Percentiles rank a stretch among this genome's conserved stretches.
phyloP scores from a whole-genome alignment of 1,140 invertebrate genomes.

The Listronotus oregonensis region DNA sequence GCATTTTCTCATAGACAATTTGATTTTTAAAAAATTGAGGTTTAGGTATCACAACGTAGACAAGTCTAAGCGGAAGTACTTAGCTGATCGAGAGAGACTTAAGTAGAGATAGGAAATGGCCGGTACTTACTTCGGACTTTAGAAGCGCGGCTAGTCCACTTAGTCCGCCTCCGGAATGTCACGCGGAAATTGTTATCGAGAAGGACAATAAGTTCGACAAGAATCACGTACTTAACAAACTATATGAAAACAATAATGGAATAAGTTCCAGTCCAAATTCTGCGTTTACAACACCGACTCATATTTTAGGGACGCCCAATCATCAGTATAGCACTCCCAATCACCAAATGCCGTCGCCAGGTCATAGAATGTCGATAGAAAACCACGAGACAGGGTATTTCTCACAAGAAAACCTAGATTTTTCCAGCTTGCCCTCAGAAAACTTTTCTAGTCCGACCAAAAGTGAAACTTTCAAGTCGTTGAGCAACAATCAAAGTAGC shows the following conservation, averaged over 20 bases:
- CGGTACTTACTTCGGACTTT: slow-evolving; percentile 58
- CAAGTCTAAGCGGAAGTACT: slow-evolving; percentile 66
- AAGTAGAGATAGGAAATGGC: slow-evolving; percentile 64
- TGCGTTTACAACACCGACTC: slow-evolving; percentile 25
- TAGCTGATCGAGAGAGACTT: slow-evolving; percentile 65
- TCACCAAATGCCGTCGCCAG: slow-evolving; percentile 13
- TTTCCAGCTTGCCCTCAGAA: slow-evolving; percentile 43
- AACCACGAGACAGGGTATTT: slow-evolving; percentile 32
- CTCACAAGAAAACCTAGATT: slow-evolving; percentile 37
- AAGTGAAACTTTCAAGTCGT: slow-evolving; percentile 44
- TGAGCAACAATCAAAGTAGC: slow-evolving; percentile 39
- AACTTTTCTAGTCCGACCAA: slow-evolving; percentile 33
- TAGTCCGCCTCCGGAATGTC: slow-evolving; percentile 50
- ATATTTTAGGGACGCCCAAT: slow-evolving; percentile 12
- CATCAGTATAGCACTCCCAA: slow-evolving; percentile 17
- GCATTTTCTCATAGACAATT: slow-evolving; percentile 64
- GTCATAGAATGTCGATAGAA: neutral
- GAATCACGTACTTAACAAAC: slow-evolving; percentile 54
- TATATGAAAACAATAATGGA: slow-evolving; percentile 36
- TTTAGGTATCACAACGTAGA: slow-evolving; percentile 60
- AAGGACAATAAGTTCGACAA: slow-evolving; percentile 50
- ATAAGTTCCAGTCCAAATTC: slow-evolving; percentile 7
- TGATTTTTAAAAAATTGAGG: slow-evolving; percentile 63
- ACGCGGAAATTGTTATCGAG: slow-evolving; percentile 57
- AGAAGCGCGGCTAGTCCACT: slow-evolving; percentile 50